Evolutionary conservation across 2,888 invertebrate genomes (phyloP), one percentile per base, ranked within the genome.

Genomic region (Cheiracanthium punctorium): DNA sequence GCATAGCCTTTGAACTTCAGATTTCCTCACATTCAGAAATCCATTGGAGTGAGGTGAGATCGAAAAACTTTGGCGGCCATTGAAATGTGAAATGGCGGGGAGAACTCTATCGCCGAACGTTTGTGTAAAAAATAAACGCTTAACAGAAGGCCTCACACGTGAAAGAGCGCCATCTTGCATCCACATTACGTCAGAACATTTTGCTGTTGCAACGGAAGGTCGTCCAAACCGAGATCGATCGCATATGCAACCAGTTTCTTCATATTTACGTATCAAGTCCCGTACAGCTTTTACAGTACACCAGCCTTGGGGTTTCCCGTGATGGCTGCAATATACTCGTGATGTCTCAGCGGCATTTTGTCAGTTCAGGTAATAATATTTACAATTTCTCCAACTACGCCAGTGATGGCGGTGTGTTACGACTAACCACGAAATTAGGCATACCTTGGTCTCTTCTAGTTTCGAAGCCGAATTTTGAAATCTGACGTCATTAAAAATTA

Each of bases 191-290:
- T n/a, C n/a, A n/a, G 17, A 17, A n/a, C 48, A 48, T 48, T 7
- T 48, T 17, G 48, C 48, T 48, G 17, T 48, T 7, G 7, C 48
- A 48, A 48, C 48, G 71, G 43, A 71, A 71, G 58, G 12, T 73
- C 20, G 1, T 30, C 32, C 58, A 74, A 32, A n/a, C 24, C n/a
- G 10, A 52, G 58, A 74, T 30, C n/a, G 20, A 74, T 32, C n/a
- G 58, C 52, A 74, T 58, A 30, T 74, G 58, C 58, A 74, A 74
- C 74, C n/a, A 32, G 20, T 74, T 58, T 74, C 52, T 74, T 58
- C 58, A 74, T 58, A 74, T 58, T 58, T 74, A 29, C 20, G 10
- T 37, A 74, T 64, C 28, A 74, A 74, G 58, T 74, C 32, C 20
- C 32, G 10, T 64, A 74, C 0, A 74, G 58, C 58, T 73, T 43